phyloP scores from a whole-genome alignment of 2,888 invertebrate genomes.

The Oligia latruncula region DNA sequence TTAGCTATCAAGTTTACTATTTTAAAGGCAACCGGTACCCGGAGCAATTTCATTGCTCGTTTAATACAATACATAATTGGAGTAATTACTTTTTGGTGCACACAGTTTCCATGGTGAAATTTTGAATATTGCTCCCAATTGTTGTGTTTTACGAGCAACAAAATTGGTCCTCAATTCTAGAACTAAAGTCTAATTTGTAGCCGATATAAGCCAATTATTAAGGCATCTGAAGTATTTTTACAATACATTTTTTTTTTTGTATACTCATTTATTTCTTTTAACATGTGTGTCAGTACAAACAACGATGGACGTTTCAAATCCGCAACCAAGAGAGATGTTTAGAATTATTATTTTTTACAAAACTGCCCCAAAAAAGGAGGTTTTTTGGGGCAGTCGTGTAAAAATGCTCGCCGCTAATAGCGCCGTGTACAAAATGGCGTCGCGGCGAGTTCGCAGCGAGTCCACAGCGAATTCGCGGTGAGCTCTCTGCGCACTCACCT shows the following conservation, averaged over 20 bases:
- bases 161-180: slow-evolving; percentile 2
- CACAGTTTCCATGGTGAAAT: neutral
- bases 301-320: neutral
- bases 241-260: neutral
- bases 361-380: no score
- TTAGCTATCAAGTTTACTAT: slow-evolving; percentile 3
- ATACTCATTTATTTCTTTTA: neutral
- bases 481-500: no score
- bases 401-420: no score
- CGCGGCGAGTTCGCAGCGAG: no score
- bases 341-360: neutral
- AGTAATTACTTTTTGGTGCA: neutral
- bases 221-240: slow-evolving; percentile 26
- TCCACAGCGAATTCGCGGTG: no score
- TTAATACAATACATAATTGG: neutral
- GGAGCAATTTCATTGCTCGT: neutral
- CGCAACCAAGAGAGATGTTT: neutral
- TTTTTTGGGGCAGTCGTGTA: neutral
- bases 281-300: neutral
- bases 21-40: slow-evolving; percentile 10
- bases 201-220: slow-evolving; percentile 14
- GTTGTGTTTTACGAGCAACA: neutral
- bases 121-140: slow-evolving; percentile 2
- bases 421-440: no score
- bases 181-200: slow-evolving; percentile 11